phyloP scores from a whole-genome alignment of 2,888 invertebrate genomes.

The Agrochola litura region DNA sequence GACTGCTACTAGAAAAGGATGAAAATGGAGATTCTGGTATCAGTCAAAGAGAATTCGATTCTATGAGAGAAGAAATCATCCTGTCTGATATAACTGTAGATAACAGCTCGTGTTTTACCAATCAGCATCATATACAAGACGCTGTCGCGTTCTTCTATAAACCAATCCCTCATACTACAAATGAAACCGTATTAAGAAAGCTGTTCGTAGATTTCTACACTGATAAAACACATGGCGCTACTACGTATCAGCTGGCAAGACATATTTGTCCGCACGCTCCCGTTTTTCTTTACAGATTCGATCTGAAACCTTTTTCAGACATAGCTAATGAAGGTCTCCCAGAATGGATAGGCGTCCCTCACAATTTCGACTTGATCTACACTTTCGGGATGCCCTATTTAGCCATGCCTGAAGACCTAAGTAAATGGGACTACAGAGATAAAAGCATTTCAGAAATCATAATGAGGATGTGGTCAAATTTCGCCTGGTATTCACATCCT shows the following conservation, averaged over 20 bases:
- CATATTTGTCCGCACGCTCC: constrained; percentile 91
- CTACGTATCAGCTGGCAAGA: constrained; percentile 92
- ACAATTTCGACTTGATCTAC: constrained; percentile 95
- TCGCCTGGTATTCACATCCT: constrained; percentile 94
- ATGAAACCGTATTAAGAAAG: constrained; percentile 91
- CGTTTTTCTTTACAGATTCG: constrained; percentile 94
- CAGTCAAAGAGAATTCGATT: constrained; percentile 91
- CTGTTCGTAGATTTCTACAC: constrained; percentile 93
- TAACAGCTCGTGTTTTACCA: constrained; percentile 91
- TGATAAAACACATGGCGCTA: constrained; percentile 94
- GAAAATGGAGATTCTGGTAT: constrained; percentile 91
- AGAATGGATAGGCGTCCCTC: constrained; percentile 95
- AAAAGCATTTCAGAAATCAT: constrained; percentile 94
- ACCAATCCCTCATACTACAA: constrained; percentile 92
- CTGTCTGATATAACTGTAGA: constrained; percentile 91
- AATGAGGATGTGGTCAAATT: constrained; percentile 95
- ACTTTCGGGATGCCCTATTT: constrained; percentile 95
- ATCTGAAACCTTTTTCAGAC: constrained; percentile 93
- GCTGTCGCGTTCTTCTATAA: constrained; percentile 94
- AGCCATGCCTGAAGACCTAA: constrained; percentile 90
- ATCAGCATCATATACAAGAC: constrained; percentile 92
- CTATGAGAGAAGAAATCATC: constrained; percentile 92
- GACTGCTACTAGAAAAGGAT: constrained; percentile 91
- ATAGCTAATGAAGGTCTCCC: constrained; percentile 92
- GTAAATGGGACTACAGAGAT: constrained; percentile 94